Evolutionary conservation across 1,140 invertebrate species (phyloP).

Genomic region (Drosophila setifemur): DNA sequence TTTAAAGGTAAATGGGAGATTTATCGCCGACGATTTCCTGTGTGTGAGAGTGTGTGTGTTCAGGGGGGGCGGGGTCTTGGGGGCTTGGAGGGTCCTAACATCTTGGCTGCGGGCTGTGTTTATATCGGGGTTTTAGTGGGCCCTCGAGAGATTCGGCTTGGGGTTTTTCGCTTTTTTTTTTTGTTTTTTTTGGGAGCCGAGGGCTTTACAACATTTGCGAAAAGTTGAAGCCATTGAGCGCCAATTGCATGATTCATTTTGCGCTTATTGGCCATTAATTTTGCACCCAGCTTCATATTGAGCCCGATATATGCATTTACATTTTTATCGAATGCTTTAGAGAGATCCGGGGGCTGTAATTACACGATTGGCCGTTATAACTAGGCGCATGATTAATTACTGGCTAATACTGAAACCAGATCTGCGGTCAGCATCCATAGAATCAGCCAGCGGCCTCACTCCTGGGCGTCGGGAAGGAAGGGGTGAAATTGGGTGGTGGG

Average conservation of each 20-base stretch:
- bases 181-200: constrained; percentile 15
- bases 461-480: neutral
- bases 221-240: constrained; percentile 53
- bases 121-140: constrained; percentile 74
- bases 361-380: constrained; percentile 41
- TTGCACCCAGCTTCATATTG: constrained; percentile 26
- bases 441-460: constrained; percentile 2
- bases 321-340: constrained; percentile 62
- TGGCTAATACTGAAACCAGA: constrained; percentile 69
- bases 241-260: constrained; percentile 73
- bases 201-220: constrained; percentile 33
- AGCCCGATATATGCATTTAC: constrained; percentile 53
- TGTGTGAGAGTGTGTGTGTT: constrained; percentile 13
- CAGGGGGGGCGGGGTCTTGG: constrained; percentile 3
- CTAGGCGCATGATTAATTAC: constrained; percentile 64
- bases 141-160: constrained; percentile 47
- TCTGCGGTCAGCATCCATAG: constrained; percentile 19
- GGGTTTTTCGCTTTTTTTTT: too few species aligned
- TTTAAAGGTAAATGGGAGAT: constrained; percentile 79
- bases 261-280: constrained; percentile 70
- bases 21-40: constrained; percentile 73
- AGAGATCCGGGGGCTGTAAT: constrained; percentile 57
- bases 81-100: constrained; percentile 32
- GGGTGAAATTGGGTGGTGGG: neutral
- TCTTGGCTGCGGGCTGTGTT: constrained; percentile 62